Base-by-base conservation (phyloP, 2,888 invertebrate species). In the Hipparchia semele region DNA sequence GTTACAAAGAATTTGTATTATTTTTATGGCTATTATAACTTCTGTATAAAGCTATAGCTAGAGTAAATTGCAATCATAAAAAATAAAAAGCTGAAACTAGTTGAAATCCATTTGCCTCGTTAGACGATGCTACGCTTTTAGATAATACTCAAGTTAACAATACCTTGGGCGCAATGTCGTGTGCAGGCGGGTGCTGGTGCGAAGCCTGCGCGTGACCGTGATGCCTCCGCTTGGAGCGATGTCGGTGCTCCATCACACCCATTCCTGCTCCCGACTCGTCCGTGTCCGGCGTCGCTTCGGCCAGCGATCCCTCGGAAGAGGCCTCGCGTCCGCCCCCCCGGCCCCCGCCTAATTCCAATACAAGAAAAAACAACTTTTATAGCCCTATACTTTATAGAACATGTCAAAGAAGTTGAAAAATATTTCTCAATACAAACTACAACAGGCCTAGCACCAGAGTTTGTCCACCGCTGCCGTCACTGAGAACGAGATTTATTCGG, bases 251-350 rank as follows among this genome's bases (percentile, higher is more conserved):
- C 2, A 79, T 70, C 68, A 87, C 87, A 71, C 91, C 91, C 78
- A 88, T 82, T 60, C 93, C 88, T 76, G 90, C 86, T 71, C 94
- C 84, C 90, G 96, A 96, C 87, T 96, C 96, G 84, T 97, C 97
- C 4, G 97, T 96, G 87, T 97, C 97, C 6, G 96, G 96, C 64
- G 96, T 96, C 80, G 95, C 95, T 84, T 96, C 96, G 79, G 95
- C 95, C 77, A 95, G 88, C 79, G 96, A 96, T 78, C 95, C 96
- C 86, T 97, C 97, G 64, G 96, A 96, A 71, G 95, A 95, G 3
- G 92, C 91, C 86, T 94, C 93, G 56, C 95, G 94, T 77, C 82
- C 88, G 84, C 86, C 86, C 58, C 80, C 80, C 62, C 83, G 83
- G 74, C 82, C 83, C 72, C 85, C 83, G 76, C 84, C 83, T 75